phyloP scores from a whole-genome alignment of 1,140 invertebrate species.

The Drosophila albomicans region DNA sequence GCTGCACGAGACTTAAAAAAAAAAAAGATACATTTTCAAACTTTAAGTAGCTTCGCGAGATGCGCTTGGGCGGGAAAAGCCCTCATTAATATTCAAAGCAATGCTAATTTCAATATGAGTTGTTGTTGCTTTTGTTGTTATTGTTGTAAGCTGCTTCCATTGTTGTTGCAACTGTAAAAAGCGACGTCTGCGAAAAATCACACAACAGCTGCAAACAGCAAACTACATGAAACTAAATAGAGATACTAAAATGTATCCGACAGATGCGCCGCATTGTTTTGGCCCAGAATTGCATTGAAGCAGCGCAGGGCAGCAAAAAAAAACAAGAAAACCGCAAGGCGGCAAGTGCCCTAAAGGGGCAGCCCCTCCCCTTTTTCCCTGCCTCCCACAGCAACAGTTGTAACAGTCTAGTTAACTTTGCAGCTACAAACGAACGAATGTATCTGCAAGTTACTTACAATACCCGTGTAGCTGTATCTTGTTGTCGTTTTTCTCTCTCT shows the following conservation, averaged over 20 bases:
- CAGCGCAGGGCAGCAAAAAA: constrained; percentile 30
- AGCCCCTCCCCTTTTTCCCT: background rate
- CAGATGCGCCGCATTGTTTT: constrained; percentile 65
- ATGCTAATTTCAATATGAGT: constrained; percentile 64
- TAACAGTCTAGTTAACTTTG: constrained; percentile 80
- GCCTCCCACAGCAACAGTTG: constrained; percentile 52
- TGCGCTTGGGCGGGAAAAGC: constrained; percentile 47
- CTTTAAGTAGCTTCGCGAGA: constrained; percentile 29
- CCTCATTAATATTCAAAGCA: constrained; percentile 76
- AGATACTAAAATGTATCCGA: constrained; percentile 27
- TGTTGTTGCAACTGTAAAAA: constrained; percentile 63
- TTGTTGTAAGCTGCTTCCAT: background rate
- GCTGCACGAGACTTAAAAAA: constrained; percentile 18
- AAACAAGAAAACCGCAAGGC: constrained; percentile 34
- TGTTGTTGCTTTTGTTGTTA: constrained; percentile 36
- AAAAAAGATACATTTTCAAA: constrained; percentile 40
- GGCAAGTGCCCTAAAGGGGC: constrained; percentile 59
- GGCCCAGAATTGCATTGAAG: constrained; percentile 74
- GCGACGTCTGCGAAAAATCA: constrained; percentile 50
- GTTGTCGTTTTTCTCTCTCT: constrained; percentile 29
- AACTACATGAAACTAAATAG: background rate
- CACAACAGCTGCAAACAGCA: constrained; percentile 46
- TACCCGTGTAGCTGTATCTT: constrained; percentile 39
- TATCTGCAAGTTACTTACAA: constrained; percentile 73
- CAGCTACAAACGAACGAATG: constrained; percentile 69